Evolutionary conservation across 1,140 invertebrate genomes (phyloP).

Genomic region (Drosophila santomea): DNA sequence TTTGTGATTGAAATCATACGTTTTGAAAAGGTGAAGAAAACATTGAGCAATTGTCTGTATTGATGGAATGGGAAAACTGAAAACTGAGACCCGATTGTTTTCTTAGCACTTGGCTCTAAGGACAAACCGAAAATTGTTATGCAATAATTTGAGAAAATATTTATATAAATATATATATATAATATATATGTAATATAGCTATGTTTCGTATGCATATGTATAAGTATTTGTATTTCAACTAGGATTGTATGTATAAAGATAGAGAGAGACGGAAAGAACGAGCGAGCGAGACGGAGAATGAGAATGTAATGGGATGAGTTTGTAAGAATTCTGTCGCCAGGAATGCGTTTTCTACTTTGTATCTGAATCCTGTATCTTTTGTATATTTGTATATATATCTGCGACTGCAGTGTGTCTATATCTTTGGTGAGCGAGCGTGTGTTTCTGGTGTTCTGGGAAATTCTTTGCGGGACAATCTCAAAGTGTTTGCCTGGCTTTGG

Average conservation of each 20-base stretch:
- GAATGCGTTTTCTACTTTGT: constrained; percentile 30
- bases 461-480: constrained; percentile 26
- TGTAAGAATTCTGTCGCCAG: constrained; percentile 22
- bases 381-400: constrained; percentile 13
- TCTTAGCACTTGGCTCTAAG: constrained; percentile 39
- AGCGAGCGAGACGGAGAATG: constrained; percentile 18
- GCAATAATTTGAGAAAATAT: constrained; percentile 63
- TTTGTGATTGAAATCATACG: constrained; percentile 49
- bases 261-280: constrained; percentile 8
- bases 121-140: constrained; percentile 49
- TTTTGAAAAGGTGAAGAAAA: constrained; percentile 55
- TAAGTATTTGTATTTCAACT: constrained; percentile 18
- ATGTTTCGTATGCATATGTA: constrained; percentile 25
- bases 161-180: constrained; percentile 46
- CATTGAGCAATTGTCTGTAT: constrained; percentile 36
- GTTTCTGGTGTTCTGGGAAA: constrained; percentile 18
- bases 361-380: constrained; percentile 16
- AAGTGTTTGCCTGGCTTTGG: constrained; percentile 42
- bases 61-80: constrained; percentile 40
- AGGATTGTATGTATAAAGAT: constrained; percentile 29
- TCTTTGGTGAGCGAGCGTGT: constrained; percentile 11
- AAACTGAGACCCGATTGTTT: constrained; percentile 40
- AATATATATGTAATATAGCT: constrained; percentile 41
- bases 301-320: constrained; percentile 30
- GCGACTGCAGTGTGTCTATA: constrained; percentile 8